Conservation (phyloP, 2,888 invertebrate species). For the Eulithis testata region DNA sequence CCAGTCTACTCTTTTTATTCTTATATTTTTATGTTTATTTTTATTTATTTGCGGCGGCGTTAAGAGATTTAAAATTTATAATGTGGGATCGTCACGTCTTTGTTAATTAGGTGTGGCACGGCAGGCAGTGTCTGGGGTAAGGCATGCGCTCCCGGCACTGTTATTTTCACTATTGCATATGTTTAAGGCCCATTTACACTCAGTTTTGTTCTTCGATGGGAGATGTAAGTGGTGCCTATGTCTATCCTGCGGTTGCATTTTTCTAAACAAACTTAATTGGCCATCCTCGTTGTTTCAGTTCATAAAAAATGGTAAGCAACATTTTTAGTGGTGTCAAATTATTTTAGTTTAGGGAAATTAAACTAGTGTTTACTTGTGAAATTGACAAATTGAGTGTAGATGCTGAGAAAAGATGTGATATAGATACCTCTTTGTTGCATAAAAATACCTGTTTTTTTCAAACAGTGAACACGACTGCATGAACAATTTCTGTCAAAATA, state of each 20-base stretch:
- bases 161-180: constrained; percentile 63
- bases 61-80: constrained; percentile 77
- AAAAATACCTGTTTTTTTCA: too few relatives aligned
- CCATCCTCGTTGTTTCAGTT: too few relatives aligned
- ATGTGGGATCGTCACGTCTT: constrained; percentile 73
- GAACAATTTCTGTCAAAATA: background rate
- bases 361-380: too few relatives aligned
- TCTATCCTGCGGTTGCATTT: too few relatives aligned
- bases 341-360: too few relatives aligned
- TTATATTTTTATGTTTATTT: constrained; percentile 50
- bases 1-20: constrained; percentile 39
- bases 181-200: constrained; percentile 43
- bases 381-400: too few relatives aligned
- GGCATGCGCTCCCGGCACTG: constrained; percentile 63
- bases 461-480: too few relatives aligned
- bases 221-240: background rate
- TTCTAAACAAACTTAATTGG: too few relatives aligned
- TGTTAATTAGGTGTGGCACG: constrained; percentile 74
- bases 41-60: constrained; percentile 52
- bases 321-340: too few relatives aligned
- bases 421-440: too few relatives aligned
- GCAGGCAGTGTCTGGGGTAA: constrained; percentile 47
- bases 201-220: background rate
- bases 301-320: too few relatives aligned
- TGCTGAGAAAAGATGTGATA: too few relatives aligned